Evolutionary conservation across 2,797 vertebrate species (phyloP).

Genomic region (Buceros bicornis): DNA sequence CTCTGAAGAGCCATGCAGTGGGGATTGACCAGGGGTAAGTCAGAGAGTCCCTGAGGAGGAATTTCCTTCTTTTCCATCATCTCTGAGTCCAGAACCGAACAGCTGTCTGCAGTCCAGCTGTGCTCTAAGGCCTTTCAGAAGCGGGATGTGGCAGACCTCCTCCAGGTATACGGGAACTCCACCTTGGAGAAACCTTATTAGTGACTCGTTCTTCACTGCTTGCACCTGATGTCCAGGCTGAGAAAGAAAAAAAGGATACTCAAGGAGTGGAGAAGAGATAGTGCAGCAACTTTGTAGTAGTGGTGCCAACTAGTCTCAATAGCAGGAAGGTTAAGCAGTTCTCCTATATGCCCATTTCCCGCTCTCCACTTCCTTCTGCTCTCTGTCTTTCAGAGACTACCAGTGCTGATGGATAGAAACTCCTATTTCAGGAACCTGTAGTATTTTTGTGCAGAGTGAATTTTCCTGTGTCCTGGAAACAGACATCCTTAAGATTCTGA

Average conservation of each 20-base stretch:
- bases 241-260: background rate
- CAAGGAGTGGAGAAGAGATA: background rate
- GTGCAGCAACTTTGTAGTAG: background rate
- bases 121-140: background rate
- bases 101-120: background rate
- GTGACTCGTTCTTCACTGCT: fast-evolving
- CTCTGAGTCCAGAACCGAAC: background rate
- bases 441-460: background rate
- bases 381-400: background rate
- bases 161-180: background rate
- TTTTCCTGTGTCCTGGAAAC: background rate
- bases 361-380: background rate
- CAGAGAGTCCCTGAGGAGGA: background rate
- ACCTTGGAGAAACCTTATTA: background rate
- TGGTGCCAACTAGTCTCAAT: background rate
- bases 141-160: fast-evolving
- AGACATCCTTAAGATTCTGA: background rate
- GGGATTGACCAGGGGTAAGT: background rate
- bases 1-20: background rate
- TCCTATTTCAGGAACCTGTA: background rate
- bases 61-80: background rate
- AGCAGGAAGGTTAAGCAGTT: background rate
- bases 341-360: background rate
- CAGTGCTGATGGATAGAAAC: background rate
- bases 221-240: background rate